A percentile compares a stretch with the other conserved stretches of the same genome.
Evolutionary conservation across 2,888 invertebrate genomes (phyloP).

Genomic region (Trichogramma dendrolimi): DNA sequence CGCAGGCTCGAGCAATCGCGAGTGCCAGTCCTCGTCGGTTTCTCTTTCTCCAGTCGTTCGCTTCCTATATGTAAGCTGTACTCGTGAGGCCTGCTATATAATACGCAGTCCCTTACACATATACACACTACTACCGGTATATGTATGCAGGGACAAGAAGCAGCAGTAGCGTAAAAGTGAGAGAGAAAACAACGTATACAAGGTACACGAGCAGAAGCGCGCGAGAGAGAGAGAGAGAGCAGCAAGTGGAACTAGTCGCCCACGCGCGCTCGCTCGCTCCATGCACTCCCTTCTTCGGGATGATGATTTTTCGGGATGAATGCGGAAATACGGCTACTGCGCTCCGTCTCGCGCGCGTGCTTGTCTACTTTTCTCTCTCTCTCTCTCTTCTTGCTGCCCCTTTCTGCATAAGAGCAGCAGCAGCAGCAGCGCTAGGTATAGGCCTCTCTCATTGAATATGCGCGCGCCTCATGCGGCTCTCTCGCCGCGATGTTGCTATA

Average conservation of each 20-base stretch:
- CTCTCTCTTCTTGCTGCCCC: neutral
- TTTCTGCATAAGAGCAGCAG: neutral
- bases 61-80: no score
- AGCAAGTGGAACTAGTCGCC: slow-evolving; percentile 29
- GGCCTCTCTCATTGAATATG: slow-evolving; percentile 26
- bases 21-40: no score
- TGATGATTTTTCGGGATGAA: slow-evolving; percentile 11
- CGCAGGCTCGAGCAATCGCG: no score
- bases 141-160: neutral
- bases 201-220: no score
- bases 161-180: no score
- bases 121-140: no score
- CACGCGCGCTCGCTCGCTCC: slow-evolving; percentile 27
- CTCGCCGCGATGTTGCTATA: neutral
- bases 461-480: slow-evolving; percentile 14
- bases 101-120: no score
- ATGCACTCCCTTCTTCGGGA: neutral
- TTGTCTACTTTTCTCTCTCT: slow-evolving; percentile 1
- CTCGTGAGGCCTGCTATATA: no score
- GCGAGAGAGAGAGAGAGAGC: neutral
- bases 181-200: no score
- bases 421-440: neutral
- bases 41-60: no score
- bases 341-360: slow-evolving; percentile 22
- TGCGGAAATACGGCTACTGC: slow-evolving; percentile 13